These are phyloP conservation scores for Sarcophaga bullata DNA, from an alignment of 1,140 invertebrate species.

Conservation along the genomic window DNA sequence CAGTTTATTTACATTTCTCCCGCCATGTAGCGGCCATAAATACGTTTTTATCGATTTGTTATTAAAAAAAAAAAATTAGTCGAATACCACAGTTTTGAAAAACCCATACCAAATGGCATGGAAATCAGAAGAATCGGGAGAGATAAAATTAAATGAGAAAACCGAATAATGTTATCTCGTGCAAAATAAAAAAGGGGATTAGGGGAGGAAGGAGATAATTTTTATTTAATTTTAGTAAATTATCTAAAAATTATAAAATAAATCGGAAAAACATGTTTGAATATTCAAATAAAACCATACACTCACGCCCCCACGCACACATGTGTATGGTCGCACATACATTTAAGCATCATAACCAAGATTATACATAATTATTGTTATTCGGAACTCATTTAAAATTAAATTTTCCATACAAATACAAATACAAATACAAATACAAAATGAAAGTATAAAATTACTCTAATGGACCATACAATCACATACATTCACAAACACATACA, in stretches of 20 bases:
- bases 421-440: neutral
- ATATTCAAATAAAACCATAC: too few relatives aligned
- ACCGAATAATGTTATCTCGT: neutral
- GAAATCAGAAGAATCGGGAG: too few relatives aligned
- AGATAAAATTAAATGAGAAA: neutral
- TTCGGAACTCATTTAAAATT: neutral
- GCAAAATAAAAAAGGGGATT: too few relatives aligned
- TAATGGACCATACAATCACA: too few relatives aligned
- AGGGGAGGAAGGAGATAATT: neutral
- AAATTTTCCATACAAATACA: neutral
- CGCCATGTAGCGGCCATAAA: neutral
- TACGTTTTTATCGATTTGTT: neutral
- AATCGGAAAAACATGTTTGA: neutral
- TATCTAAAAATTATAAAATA: slow-evolving; percentile 12
- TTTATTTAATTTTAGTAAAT: neutral
- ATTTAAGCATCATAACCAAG: neutral
- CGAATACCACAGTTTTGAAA: neutral
- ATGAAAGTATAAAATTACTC: neutral
- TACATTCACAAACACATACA: too few relatives aligned
- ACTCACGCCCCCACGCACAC: neutral
- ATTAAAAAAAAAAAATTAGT: neutral
- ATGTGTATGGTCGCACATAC: neutral
- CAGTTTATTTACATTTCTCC: neutral
- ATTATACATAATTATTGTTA: neutral
- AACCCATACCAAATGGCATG: too few relatives aligned